Evolutionary conservation across 2,888 invertebrate species (phyloP), one percentile per base, ranked within the genome.

Genomic region (Eutolmus rufibarbis): DNA sequence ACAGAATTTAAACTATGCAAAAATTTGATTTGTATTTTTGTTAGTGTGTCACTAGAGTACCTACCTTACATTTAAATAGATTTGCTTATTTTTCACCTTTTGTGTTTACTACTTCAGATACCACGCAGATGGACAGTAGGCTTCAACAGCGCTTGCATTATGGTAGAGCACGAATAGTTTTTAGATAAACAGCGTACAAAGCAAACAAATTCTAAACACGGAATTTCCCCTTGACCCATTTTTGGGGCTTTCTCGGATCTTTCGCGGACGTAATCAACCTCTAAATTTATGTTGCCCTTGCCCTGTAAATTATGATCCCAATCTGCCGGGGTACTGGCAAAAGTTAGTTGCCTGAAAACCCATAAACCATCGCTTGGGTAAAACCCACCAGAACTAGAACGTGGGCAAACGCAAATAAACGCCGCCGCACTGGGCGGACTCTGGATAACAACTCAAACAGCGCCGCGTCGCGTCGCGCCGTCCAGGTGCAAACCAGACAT

Each of bases 401-500:
- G 43, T 43, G 40, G 12, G 43, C 78, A 8, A 78, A 23, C 40
- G 78, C 78, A 78, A 78, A 78, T 40, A 78, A 78, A 23, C 23
- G 12, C 43, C 40, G 12, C 3, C 19, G 3, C 12, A 14, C 23
- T 46, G 12, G 66, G 66, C 66, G 28, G 66, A 66, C 66, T 66
- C 12, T 9, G 66, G 66, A 66, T 66, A 66, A 23, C 23, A 28
- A 66, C 23, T 66, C 66, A 66, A 66, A 66, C 1, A 66, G 28
- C 2, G 28, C 56, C 56, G 56, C 16, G 43, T 16, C 14, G 51
- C n/a, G 40, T 14, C 19, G 37, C 28, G 23, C 37, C 40, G 40
- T 78, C 78, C 78, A 78, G 23, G 78, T 78, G 78, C 23, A 78
- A 23, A 43, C 19, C 78, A 43, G 78, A 78, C 23, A 78, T 37